Evolutionary conservation across 2,888 invertebrate species (phyloP).

Genomic region (Phymatocera aterrima): DNA sequence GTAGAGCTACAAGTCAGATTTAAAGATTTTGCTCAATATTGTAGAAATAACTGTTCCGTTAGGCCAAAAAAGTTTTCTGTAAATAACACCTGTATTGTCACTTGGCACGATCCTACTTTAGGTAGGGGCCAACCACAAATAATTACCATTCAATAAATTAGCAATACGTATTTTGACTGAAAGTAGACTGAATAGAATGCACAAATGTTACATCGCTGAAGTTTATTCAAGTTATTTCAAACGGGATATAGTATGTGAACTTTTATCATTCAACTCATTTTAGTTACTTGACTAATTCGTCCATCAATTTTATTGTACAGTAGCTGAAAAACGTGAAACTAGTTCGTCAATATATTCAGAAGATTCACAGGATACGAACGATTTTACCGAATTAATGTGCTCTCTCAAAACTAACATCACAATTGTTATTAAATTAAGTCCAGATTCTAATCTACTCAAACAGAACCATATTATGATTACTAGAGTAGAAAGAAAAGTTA

Average conservation of each 20-base stretch:
- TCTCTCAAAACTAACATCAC: not conserved
- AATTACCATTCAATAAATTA: not conserved
- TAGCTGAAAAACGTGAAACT: not conserved
- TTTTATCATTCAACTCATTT: not conserved
- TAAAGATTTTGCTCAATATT: conserved; percentile 79
- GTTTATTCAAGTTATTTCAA: not conserved
- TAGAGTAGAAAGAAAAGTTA: not conserved
- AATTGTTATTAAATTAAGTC: not conserved
- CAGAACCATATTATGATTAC: no score
- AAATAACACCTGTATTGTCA: conserved; percentile 59
- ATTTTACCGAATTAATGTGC: not conserved
- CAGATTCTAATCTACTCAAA: not conserved
- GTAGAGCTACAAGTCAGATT: conserved; percentile 82
- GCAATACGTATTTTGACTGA: not conserved
- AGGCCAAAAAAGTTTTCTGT: conserved; percentile 54
- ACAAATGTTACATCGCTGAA: not conserved
- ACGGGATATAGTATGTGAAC: no score
- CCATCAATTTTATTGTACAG: not conserved
- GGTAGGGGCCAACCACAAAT: conserved; percentile 56
- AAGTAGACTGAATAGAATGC: not conserved
- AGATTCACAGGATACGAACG: not conserved
- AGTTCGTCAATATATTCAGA: not conserved
- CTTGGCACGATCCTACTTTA: conserved; percentile 53
- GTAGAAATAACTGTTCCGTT: conserved; percentile 67
- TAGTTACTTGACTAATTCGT: not conserved